These are phyloP conservation scores for Montipora efflorescens DNA, from an alignment of 64 coral and sea anemone species.

Conservation along the genomic window DNA sequence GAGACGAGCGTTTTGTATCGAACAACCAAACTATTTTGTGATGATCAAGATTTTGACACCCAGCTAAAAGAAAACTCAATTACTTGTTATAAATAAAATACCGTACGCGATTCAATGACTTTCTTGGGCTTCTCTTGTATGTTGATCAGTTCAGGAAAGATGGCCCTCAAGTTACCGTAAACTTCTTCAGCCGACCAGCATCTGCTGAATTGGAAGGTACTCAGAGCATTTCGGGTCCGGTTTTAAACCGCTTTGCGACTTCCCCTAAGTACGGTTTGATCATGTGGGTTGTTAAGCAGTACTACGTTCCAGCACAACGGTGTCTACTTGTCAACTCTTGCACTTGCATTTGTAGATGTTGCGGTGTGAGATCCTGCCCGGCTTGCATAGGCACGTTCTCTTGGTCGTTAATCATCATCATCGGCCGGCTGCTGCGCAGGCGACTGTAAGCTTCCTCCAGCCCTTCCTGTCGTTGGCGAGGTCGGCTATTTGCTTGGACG, in stretches of 20 bases:
- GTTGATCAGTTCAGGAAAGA: background rate
- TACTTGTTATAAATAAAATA: background rate
- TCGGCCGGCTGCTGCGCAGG: too few relatives aligned
- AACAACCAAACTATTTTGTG: background rate
- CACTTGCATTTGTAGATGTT: background rate
- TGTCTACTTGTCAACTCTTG: constrained; percentile 5
- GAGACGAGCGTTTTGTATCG: constrained; percentile 58
- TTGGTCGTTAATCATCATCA: background rate
- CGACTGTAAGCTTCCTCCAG: too few relatives aligned
- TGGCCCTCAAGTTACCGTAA: background rate
- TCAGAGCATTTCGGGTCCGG: background rate
- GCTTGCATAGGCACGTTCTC: background rate
- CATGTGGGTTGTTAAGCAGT: constrained; percentile 3
- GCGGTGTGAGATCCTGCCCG: background rate
- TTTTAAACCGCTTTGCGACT: background rate
- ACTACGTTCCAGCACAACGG: background rate
- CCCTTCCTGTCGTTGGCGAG: too few relatives aligned
- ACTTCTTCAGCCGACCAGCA: background rate
- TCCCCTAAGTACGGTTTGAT: background rate
- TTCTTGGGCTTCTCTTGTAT: background rate
- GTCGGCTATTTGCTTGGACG: too few relatives aligned
- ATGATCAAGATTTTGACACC: background rate
- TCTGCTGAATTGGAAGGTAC: constrained; percentile 4
- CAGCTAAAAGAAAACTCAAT: background rate
- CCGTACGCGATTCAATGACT: background rate